Evolutionary conservation across 2,113 vertebrate species (phyloP).

Genomic region (Chaetodon trifascialis): DNA sequence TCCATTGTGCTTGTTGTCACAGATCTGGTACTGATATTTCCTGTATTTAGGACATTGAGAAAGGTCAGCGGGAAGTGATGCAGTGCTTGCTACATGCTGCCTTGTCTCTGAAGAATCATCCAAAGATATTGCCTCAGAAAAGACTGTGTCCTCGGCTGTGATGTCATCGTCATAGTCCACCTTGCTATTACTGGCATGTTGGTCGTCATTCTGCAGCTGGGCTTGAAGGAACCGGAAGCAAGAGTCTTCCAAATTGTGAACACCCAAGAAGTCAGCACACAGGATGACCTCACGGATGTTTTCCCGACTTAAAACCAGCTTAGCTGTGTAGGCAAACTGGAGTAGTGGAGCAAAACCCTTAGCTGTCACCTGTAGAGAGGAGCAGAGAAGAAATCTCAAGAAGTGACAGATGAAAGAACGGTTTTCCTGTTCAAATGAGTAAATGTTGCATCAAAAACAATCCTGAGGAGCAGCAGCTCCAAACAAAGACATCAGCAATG

Average conservation of each 20-base stretch:
- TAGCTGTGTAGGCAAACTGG: slow-evolving; percentile 98
- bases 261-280: slow-evolving; percentile 93
- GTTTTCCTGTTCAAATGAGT: not conserved
- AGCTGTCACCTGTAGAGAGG: slow-evolving; percentile 90
- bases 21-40: slow-evolving; percentile 91
- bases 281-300: slow-evolving; percentile 96
- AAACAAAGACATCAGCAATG: not conserved
- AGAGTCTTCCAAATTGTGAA: slow-evolving; percentile 96
- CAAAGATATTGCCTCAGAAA: slow-evolving; percentile 24
- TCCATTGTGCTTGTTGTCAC: slow-evolving; percentile 88
- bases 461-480: not conserved
- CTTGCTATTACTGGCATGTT: slow-evolving; percentile 64
- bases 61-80: slow-evolving; percentile 70
- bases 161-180: slow-evolving; percentile 84
- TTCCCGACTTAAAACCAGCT: slow-evolving; percentile 93
- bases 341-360: slow-evolving; percentile 94
- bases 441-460: not conserved
- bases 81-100: slow-evolving; percentile 71
- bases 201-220: slow-evolving; percentile 88
- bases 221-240: slow-evolving; percentile 95
- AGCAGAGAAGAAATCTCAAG: not conserved
- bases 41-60: slow-evolving; percentile 92
- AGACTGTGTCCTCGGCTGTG: slow-evolving; percentile 62
- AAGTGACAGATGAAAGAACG: not conserved
- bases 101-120: slow-evolving; percentile 72